Percentiles rank a stretch among this genome's conserved stretches.
phyloP scores from a whole-genome alignment of 2,113 vertebrate genomes.

The Prionailurus bengalensis region DNA sequence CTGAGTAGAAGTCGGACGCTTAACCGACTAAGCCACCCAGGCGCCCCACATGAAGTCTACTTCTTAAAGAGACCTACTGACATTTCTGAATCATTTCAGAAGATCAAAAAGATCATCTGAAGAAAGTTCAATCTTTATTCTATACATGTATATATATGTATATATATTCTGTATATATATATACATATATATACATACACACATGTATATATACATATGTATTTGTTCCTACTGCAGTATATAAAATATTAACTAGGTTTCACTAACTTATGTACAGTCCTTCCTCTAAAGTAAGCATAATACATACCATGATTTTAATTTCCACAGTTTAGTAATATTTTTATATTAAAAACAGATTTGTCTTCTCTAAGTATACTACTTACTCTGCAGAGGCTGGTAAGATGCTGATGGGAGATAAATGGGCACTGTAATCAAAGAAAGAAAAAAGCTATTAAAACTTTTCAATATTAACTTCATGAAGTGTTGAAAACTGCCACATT shows the following conservation, averaged over 20 bases:
- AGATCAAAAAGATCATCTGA: not conserved
- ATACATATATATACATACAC: too few species aligned
- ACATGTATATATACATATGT: too few species aligned
- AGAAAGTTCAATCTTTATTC: slow-evolving; percentile 35
- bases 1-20: too few species aligned
- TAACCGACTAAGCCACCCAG: too few species aligned
- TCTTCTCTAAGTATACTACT: slow-evolving; percentile 84
- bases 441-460: slow-evolving; percentile 66
- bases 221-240: not conserved
- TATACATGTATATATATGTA: not conserved
- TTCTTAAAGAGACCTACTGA: not conserved
- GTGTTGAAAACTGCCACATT: slow-evolving; percentile 8
- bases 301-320: slow-evolving; percentile 10
- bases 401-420: slow-evolving; percentile 94
- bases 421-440: slow-evolving; percentile 91
- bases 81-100: slow-evolving; percentile 37
- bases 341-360: not conserved
- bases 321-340: slow-evolving; percentile 2
- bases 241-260: slow-evolving; percentile 32
- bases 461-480: not conserved
- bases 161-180: too few species aligned
- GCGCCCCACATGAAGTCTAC: not conserved
- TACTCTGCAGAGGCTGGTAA: slow-evolving; percentile 96
- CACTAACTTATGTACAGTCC: not conserved
- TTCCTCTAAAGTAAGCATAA: slow-evolving; percentile 41